Base-by-base conservation (phyloP, 2,797 vertebrate genomes). In the Intellagama lesueurii region DNA sequence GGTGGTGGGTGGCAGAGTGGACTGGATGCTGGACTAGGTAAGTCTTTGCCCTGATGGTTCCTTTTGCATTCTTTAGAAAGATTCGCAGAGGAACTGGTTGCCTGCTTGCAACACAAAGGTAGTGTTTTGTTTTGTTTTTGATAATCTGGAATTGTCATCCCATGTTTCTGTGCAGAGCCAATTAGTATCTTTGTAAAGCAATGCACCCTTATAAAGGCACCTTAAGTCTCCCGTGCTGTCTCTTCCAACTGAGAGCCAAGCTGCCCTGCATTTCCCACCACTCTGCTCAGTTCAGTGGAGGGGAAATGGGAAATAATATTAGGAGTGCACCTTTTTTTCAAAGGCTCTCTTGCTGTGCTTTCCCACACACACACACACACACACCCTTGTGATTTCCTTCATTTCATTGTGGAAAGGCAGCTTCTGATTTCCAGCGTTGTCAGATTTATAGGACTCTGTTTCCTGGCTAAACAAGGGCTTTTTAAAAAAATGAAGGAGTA, bases 251-350 rank as follows among this genome's bases (percentile, higher is more conserved):
- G 85, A 86, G 85, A 90, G 30, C 64, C 7, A 82, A 76, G 32
- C 47, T 56, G 60, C 60, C 6, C 7, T 76, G 12, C 75, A 86
- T 81, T 81, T 81, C 88, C 69, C 84, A 86, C 84, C 30, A 11
- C 47, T n/a, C 64, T 14, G n/a, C 32, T 56, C 52, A 56, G 52
- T 56, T 56, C 52, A 56, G 52, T 56, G 7, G 66, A 86, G 22
- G 80, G 60, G 32, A 86, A 90, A 79, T 26, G n/a, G n/a, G 72
- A 90, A 82, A 90, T 86, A 73, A 77, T 52, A 77, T 82, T 86
- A 32, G 88, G 85, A 93, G 91, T 93, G 87, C 89, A 93, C 92
- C 93, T 94, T 89, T 92, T 92, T 83, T 52, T 92, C 93, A 60
- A 0, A 0, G 91, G 87, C 89, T 89, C 81, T 0, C 85, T 89